Evolutionary conservation across 2,113 vertebrate species (phyloP).

Genomic region (Cisticola juncidis): DNA sequence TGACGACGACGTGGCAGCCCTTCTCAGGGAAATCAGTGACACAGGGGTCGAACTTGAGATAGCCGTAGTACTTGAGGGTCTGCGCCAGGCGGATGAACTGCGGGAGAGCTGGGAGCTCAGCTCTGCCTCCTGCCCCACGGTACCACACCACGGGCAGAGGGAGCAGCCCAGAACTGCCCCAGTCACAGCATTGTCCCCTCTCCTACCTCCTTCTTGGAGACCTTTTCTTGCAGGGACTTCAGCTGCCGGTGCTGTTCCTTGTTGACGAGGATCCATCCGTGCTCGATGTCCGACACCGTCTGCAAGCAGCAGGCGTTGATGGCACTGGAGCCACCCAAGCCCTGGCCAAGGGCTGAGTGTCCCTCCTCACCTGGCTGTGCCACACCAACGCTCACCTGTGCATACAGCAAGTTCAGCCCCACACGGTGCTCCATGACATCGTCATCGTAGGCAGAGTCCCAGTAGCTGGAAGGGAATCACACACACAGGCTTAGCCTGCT

Average conservation of each 20-base stretch:
- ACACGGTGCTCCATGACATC: constrained; percentile 96
- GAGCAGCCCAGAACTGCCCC: neutral
- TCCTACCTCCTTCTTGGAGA: constrained; percentile 95
- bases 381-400: constrained; percentile 80
- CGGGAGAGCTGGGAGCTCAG: neutral
- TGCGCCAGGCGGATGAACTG: constrained; percentile 95
- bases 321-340: neutral
- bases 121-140: accelerated
- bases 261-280: constrained; percentile 94
- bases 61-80: constrained; percentile 95
- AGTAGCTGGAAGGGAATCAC: constrained; percentile 82
- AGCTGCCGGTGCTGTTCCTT: constrained; percentile 97
- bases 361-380: neutral
- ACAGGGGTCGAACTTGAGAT: constrained; percentile 96
- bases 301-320: constrained; percentile 26
- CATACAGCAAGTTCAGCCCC: constrained; percentile 91
- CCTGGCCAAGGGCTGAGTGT: neutral
- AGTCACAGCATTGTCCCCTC: accelerated
- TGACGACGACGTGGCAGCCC: constrained; percentile 94
- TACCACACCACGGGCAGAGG: accelerated
- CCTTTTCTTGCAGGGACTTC: constrained; percentile 96
- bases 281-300: constrained; percentile 95
- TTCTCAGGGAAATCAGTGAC: constrained; percentile 97
- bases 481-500: neutral
- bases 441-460: constrained; percentile 91